phyloP scores from a whole-genome alignment of 2,888 invertebrate genomes.

The Rhagophthalmus giganteus region DNA sequence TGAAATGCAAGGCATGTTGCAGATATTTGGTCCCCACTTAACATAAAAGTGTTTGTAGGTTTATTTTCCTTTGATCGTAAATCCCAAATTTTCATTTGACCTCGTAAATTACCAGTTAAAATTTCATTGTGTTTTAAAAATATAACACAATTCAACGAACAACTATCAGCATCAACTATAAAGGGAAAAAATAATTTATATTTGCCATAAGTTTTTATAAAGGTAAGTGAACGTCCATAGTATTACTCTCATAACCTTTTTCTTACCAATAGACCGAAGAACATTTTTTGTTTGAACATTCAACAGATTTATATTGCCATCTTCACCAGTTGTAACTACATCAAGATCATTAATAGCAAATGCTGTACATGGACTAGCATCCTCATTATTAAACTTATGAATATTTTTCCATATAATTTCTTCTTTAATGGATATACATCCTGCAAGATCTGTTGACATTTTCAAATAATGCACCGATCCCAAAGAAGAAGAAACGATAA shows the following conservation, averaged over 20 bases:
- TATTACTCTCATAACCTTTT: too few species aligned
- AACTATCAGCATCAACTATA: slow-evolving; percentile 76
- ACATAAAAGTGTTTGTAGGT: slow-evolving; percentile 71
- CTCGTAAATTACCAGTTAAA: slow-evolving; percentile 83
- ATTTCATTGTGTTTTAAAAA: slow-evolving; percentile 75
- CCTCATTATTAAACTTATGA: slow-evolving; percentile 64
- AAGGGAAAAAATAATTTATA: slow-evolving; percentile 5
- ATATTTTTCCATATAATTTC: slow-evolving; percentile 67
- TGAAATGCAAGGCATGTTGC: slow-evolving; percentile 79
- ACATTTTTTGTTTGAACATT: slow-evolving; percentile 58
- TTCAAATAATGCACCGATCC: slow-evolving; percentile 71
- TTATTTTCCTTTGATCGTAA: slow-evolving; percentile 66
- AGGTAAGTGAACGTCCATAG: too few species aligned
- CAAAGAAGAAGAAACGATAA: slow-evolving; percentile 67
- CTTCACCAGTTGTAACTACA: slow-evolving; percentile 82
- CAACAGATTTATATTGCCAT: slow-evolving; percentile 69
- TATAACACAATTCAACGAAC: slow-evolving; percentile 74
- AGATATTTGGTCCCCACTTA: slow-evolving; percentile 73
- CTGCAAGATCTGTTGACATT: slow-evolving; percentile 63
- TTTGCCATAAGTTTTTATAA: not conserved
- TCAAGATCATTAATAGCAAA: slow-evolving; percentile 77
- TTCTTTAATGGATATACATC: slow-evolving; percentile 61
- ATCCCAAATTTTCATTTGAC: slow-evolving; percentile 90
- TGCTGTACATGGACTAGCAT: slow-evolving; percentile 73
- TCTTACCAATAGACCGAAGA: slow-evolving; percentile 58